Evolutionary conservation across 2,888 invertebrate genomes (phyloP), one percentile per base, ranked within the genome.

Genomic region (Halocaridina rubra): DNA sequence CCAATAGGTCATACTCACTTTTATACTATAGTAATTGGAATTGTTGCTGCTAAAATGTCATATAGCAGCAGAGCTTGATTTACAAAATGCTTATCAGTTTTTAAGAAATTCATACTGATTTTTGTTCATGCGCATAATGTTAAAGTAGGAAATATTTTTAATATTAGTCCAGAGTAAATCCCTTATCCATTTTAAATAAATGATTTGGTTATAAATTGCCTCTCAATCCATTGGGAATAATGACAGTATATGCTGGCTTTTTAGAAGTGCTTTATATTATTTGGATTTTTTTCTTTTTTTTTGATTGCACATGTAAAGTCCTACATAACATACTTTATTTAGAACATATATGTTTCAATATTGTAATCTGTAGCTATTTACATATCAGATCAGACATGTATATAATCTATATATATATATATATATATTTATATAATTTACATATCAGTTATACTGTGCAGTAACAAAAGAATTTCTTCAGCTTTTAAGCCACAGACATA

Each of bases 301-400:
- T 71, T 59, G 61, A 78, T 84, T 78, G 78, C 72, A 78, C 78
- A 78, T 80, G 61, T 57, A 64, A 80, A 80, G n/a, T 80, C 72
- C 80, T 80, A 80, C 80, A 72, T 80, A 80, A 61, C 71, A 72
- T 72, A 80, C 57, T 59, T 80, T n/a, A n/a, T n/a, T n/a, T 32
- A 74, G 80, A 80, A 61, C 59, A 80, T 53, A 80, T 59, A 24
- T 72, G 72, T 80, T 53, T 59, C 39, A 72, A 72, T 80, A 80
- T 64, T 74, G 69, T 69, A 69, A 79, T 81, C 74, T 81, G 64
- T 81, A n/a, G n/a, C n/a, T n/a, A 84, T 84, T 46, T 84, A 84
- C 71, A 84, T 75, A 84, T 84, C 74, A 75, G 75, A 67, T 75
- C 75, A 80, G 74, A 77, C 78, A 77, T 57, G 78, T 78, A 82